Base-by-base conservation (phyloP, 1,140 invertebrate species). In the Zaprionus capensis region DNA sequence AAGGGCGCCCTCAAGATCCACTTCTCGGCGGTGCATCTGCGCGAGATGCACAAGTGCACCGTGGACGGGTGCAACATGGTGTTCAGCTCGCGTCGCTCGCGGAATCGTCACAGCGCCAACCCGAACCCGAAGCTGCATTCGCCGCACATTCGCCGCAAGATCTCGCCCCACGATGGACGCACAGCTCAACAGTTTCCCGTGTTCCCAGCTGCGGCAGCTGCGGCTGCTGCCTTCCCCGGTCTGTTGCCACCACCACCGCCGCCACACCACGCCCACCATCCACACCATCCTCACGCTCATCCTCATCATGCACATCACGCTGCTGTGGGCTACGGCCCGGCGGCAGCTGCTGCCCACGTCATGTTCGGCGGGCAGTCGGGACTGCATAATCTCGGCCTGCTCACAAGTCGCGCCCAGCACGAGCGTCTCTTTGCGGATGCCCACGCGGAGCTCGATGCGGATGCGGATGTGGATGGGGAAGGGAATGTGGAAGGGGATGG, bases 1-100 rank as follows among this genome's bases (percentile, higher is more conserved):
- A 99, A 99, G 94, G 98, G 98, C 62, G 99, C 99, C 7, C 94
- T 99, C 6, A 99, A 99, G 94, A 99, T 99, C 36, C 99, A 99
- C 92, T 99, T 99, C 92, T 99, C 98, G 61, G 99, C 99, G 0
- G 99, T 99, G 44, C 97, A 98, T 90, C 85, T 96, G 58, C 92
- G 95, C 6, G 96, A 96, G 92, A 95, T 97, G 95, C 96, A 96
- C 93, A 95, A 95, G 88, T 97, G 96, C 93, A 96, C 96, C 22
- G 95, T 96, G 36, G 94, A 95, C 67, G 96, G 96, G 46, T 97
- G 97, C 93, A 95, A 95, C n/a, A 96, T 96, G 94, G 95, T 97
- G 79, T 97, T 97, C 92, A 95, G 96, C 74, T 96, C 96, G 41
- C 92, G 96, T 24, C 95, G 96, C 51, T 96, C 96, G 66, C 93